A percentile compares a stretch with the other conserved stretches of the same genome.
phyloP scores from a whole-genome alignment of 2,113 vertebrate species.

The Noctilio leporinus region DNA sequence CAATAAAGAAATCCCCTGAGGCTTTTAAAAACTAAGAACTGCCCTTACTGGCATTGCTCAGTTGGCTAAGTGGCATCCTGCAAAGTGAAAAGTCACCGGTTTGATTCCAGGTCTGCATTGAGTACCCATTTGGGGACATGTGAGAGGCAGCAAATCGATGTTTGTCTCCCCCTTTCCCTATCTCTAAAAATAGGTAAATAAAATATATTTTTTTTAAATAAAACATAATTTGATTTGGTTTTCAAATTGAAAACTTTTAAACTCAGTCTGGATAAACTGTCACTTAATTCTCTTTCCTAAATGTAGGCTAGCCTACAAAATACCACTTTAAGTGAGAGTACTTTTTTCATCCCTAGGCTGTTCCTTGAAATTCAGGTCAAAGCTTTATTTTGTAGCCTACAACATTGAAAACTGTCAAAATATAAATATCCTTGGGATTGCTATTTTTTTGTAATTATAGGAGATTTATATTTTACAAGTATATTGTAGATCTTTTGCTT shows the following conservation, averaged over 20 bases:
- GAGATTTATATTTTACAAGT: background rate
- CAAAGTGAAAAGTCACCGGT: too few species aligned
- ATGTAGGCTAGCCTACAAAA: background rate
- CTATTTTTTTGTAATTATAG: background rate
- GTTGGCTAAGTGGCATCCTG: too few species aligned
- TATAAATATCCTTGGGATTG: background rate
- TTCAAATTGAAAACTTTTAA: slow-evolving; percentile 30
- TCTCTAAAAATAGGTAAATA: too few species aligned
- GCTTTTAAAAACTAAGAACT: background rate
- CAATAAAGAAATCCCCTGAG: background rate
- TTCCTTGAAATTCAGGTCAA: background rate
- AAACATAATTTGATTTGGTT: background rate
- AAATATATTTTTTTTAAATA: too few species aligned
- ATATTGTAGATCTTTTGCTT: background rate
- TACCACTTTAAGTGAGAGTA: background rate
- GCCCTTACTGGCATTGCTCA: too few species aligned
- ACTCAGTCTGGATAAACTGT: background rate
- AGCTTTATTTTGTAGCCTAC: slow-evolving; percentile 7
- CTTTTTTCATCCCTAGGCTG: background rate
- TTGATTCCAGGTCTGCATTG: too few species aligned
- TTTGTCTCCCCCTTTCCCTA: too few species aligned
- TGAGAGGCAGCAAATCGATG: too few species aligned
- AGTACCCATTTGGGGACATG: too few species aligned
- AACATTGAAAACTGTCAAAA: background rate
- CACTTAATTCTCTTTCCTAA: slow-evolving; percentile 7